phyloP scores from a whole-genome alignment of 2,888 invertebrate genomes.

The Apodemia zela region DNA sequence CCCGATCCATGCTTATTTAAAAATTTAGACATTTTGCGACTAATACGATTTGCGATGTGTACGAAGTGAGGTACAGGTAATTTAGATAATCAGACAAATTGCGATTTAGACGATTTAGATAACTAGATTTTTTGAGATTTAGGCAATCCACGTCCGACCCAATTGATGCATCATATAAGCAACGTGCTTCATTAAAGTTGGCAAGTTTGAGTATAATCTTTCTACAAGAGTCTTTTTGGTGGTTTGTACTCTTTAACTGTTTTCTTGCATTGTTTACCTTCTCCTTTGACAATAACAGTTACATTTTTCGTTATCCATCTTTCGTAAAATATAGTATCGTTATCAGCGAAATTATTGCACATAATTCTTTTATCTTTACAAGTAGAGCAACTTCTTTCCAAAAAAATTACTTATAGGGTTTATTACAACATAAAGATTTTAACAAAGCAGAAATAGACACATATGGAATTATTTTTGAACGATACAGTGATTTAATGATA shows the following conservation, averaged over 20 bases:
- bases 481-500: neutral
- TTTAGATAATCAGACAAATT: too few relatives aligned
- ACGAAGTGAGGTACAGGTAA: too few relatives aligned
- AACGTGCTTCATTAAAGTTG: neutral
- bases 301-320: slow-evolving; percentile 7
- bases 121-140: too few relatives aligned
- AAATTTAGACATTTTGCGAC: too few relatives aligned
- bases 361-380: neutral
- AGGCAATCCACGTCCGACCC: too few relatives aligned
- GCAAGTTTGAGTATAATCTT: neutral
- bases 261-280: neutral
- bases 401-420: neutral
- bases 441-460: neutral
- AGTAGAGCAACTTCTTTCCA: neutral
- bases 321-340: neutral
- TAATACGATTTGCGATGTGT: too few relatives aligned
- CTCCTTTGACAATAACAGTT: neutral
- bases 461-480: neutral
- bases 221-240: neutral
- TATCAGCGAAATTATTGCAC: neutral
- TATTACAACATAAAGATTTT: neutral
- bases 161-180: neutral
- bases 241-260: neutral
- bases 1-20: too few relatives aligned
- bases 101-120: too few relatives aligned